These are phyloP conservation scores for Drosophila buzzatii DNA, from an alignment of 2,888 invertebrate genomes.

Conservation along the genomic window DNA sequence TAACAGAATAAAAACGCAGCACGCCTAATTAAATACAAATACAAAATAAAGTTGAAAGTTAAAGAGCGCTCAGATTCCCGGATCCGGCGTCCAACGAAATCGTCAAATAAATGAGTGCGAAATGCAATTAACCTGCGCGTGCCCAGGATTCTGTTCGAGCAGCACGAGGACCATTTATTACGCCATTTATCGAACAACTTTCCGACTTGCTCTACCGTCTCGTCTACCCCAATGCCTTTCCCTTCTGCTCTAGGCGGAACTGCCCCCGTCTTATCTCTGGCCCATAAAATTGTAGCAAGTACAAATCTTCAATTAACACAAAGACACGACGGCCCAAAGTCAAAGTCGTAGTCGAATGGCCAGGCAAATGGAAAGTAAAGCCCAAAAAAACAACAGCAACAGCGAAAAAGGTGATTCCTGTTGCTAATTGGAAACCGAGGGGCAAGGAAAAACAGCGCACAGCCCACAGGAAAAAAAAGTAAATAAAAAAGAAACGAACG, in stretches of 20 bases:
- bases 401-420: conserved; percentile 79
- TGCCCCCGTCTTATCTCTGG: conserved; percentile 40
- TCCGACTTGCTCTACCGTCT: conserved; percentile 20
- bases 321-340: conserved; percentile 32
- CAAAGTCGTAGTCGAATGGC: conserved; percentile 13
- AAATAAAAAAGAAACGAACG: background rate
- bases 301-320: conserved; percentile 78
- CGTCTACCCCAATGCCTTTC: background rate
- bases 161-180: conserved; percentile 57
- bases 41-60: conserved; percentile 33
- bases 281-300: conserved; percentile 68
- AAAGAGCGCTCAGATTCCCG: conserved; percentile 24
- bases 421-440: conserved; percentile 78
- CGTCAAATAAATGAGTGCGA: conserved; percentile 70
- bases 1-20: conserved; percentile 40
- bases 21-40: conserved; percentile 61
- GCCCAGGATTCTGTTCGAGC: conserved; percentile 49
- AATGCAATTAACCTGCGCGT: conserved; percentile 79
- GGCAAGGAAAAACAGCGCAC: conserved; percentile 18
- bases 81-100: conserved; percentile 28
- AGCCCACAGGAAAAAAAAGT: conserved; percentile 2
- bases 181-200: conserved; percentile 62
- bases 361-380: conserved; percentile 25
- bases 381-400: conserved; percentile 11
- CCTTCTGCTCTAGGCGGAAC: background rate